Base-by-base conservation (phyloP, 2,797 vertebrate genomes). In the Crenuchus spilurus region DNA sequence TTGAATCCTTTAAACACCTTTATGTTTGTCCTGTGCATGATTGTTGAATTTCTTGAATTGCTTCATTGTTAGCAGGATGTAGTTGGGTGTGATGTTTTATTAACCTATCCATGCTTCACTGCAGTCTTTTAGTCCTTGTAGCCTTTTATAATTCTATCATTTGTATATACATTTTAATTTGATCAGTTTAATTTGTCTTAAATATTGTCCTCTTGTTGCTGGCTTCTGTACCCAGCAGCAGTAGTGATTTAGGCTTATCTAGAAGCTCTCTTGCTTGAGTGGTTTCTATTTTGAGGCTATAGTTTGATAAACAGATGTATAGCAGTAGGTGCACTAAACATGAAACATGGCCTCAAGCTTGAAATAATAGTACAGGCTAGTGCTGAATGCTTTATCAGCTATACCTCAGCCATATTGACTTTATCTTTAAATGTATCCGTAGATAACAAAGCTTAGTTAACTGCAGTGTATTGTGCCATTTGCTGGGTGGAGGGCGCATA, bases 241-340 rank as follows among this genome's bases (percentile, higher is more conserved):
- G 31, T 37, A 33, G 66, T 76, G 74, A 46, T 63, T n/a, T 46
- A 48, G 35, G 49, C 52, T 76, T 72, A 77, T 72, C 75, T 4
- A 10, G 1, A 24, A 44, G 44, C 35, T 37, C 68, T 51, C 62
- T 42, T 72, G 37, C 58, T 63, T 13, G 20, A 46, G 11, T 49
- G 20, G 41, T 65, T 71, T 66, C 69, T 67, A 72, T 72, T 66
- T 72, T 62, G 26, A 76, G 74, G 60, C 42, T 8, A 3, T 48
- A 42, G n/a, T 33, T 31, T 72, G 75, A 77, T 76, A 76, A 76
- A 41, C 33, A 11, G 30, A 16, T 18, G 1, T 4, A 18, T 18
- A 71, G 41, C 66, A 61, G 41, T 49, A 60, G 60, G 57, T 64
- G 46, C 20, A 37, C 49, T 48, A 16, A 57, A 70, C 30, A 57